A percentile compares a stretch with the other conserved stretches of the same genome.
phyloP scores from a whole-genome alignment of 2,797 vertebrate species.

The Thalassophryne amazonica region DNA sequence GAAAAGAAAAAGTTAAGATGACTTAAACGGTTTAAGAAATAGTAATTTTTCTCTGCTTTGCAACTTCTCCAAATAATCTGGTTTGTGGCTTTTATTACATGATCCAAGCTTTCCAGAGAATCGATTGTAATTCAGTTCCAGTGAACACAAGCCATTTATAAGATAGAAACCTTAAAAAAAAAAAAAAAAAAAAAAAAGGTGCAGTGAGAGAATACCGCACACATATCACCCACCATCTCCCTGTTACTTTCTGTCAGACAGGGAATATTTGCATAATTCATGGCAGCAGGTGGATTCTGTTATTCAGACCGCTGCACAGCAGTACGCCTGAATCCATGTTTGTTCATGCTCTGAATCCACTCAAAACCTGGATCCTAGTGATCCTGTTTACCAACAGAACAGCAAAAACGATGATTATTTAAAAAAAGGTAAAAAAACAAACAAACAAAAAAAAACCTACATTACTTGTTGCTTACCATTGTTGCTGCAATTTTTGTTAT shows the following conservation, averaged over 20 bases:
- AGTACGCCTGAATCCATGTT: conserved; percentile 21
- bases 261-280: conserved; percentile 38
- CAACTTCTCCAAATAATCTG: not conserved
- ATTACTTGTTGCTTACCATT: conserved; percentile 63
- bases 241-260: conserved; percentile 22
- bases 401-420: not conserved
- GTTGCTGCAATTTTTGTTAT: conserved; percentile 88
- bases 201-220: not conserved
- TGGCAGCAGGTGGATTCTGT: conserved; percentile 9
- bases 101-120: no score
- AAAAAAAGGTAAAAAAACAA: not conserved
- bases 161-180: not conserved
- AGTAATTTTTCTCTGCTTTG: not conserved
- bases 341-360: not conserved
- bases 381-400: not conserved
- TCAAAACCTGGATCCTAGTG: conserved; percentile 1
- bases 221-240: conserved; percentile 18
- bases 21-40: not conserved
- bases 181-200: not conserved
- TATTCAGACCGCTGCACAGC: conserved; percentile 13
- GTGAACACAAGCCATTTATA: not conserved
- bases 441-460: no score
- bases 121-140: not conserved
- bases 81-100: not conserved
- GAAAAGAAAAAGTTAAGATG: not conserved